phyloP scores from a whole-genome alignment of 2,888 invertebrate genomes.

The Latrodectus hesperus region DNA sequence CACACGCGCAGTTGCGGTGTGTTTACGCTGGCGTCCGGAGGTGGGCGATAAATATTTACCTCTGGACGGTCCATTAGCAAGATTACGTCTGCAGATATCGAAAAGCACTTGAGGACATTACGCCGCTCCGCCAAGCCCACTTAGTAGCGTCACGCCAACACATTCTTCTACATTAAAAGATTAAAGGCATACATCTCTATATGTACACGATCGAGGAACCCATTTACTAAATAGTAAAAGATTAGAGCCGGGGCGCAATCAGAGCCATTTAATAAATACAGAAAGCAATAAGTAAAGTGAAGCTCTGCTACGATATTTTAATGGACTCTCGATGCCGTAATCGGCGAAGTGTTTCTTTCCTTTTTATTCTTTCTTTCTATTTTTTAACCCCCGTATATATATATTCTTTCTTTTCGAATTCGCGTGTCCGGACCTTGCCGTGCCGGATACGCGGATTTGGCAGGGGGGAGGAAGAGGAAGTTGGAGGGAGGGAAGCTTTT shows the following conservation, averaged over 20 bases:
- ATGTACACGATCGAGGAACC: constrained; percentile 1
- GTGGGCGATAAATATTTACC: constrained; percentile 1
- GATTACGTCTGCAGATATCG: constrained; percentile 5
- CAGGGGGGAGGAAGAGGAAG: neutral
- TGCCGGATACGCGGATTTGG: neutral
- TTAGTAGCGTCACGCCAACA: constrained; percentile 41
- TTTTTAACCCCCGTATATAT: no score
- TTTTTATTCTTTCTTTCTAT: constrained; percentile 5
- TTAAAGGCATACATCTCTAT: constrained; percentile 19
- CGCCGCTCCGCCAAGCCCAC: constrained; percentile 6
- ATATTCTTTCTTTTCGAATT: no score
- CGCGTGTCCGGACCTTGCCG: no score
- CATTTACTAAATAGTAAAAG: constrained; percentile 5
- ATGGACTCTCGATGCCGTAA: constrained; percentile 43
- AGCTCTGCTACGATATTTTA: constrained; percentile 44
- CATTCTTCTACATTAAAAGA: constrained; percentile 61
- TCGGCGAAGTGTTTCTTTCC: constrained; percentile 34
- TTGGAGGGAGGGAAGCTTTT: constrained; percentile 5
- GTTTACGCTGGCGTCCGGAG: no score
- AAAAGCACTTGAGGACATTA: constrained; percentile 5
- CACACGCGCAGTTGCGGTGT: no score
- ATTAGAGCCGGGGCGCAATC: constrained; percentile 25
- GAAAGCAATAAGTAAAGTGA: constrained; percentile 25
- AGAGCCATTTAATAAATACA: constrained; percentile 54
- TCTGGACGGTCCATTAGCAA: constrained; percentile 5